Conservation (phyloP, 2,113 vertebrate species). For the Columbina picui region DNA sequence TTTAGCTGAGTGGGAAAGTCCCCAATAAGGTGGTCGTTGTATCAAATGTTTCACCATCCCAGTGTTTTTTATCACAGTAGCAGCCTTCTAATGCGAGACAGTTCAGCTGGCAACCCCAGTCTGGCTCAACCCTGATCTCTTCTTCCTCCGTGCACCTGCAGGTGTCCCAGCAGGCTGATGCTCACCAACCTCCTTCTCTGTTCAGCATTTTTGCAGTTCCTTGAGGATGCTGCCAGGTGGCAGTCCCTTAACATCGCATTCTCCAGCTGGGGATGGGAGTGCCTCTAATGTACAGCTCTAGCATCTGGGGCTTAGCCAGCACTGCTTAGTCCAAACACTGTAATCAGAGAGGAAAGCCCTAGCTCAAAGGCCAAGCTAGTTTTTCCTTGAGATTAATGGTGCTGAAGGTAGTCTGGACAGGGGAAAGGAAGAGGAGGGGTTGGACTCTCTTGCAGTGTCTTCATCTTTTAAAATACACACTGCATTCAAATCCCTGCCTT, state of each 20-base stretch:
- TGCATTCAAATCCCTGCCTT: background rate
- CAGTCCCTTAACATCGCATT: constrained; percentile 44
- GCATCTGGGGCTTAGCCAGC: background rate
- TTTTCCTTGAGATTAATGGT: background rate
- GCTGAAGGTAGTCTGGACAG: background rate
- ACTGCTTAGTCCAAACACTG: background rate
- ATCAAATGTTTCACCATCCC: background rate
- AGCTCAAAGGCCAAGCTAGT: background rate
- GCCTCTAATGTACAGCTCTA: background rate
- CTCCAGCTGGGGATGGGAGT: background rate
- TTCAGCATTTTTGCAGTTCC: background rate
- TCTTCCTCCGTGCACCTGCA: background rate
- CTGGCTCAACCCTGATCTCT: background rate
- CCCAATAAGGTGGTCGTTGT: rapidly evolving
- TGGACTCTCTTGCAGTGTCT: background rate
- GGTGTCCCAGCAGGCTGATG: background rate
- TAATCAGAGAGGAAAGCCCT: background rate
- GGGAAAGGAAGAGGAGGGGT: background rate
- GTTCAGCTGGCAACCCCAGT: rapidly evolving
- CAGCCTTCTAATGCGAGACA: rapidly evolving
- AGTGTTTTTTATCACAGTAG: background rate
- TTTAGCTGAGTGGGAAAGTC: background rate
- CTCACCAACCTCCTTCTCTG: background rate
- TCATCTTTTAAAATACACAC: background rate
- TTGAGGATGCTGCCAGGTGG: constrained; percentile 70